phyloP scores from a whole-genome alignment of 2,113 vertebrate species.

The Pseudorectes ferrugineus region DNA sequence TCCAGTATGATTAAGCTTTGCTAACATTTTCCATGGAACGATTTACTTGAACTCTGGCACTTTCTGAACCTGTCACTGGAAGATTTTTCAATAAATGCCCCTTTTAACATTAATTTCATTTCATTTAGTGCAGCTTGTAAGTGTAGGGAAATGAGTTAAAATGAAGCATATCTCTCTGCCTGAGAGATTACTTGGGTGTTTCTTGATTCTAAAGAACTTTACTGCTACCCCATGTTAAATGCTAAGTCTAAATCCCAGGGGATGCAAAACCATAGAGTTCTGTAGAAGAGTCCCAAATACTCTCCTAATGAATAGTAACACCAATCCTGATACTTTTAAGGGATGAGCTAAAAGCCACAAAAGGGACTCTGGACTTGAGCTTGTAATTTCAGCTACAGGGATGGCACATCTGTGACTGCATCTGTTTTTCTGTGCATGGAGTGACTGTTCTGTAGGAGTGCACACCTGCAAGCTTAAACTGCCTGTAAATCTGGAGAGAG shows the following conservation, averaged over 20 bases:
- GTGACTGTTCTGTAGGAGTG: neutral
- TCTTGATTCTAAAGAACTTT: neutral
- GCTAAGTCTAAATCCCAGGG: neutral
- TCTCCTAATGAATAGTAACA: neutral
- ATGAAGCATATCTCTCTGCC: neutral
- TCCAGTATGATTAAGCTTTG: conserved; percentile 67
- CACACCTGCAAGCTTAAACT: neutral
- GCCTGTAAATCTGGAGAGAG: neutral
- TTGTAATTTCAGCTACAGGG: neutral
- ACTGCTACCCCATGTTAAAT: neutral
- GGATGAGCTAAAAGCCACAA: neutral
- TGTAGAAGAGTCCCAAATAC: neutral
- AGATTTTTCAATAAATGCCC: conserved; percentile 26
- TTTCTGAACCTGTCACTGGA: conserved; percentile 45
- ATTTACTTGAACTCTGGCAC: conserved; percentile 66
- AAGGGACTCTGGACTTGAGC: neutral
- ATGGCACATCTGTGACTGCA: neutral
- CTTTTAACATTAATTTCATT: conserved; percentile 36
- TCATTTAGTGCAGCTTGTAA: conserved; percentile 17
- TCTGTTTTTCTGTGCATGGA: neutral
- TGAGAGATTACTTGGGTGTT: neutral
- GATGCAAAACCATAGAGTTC: neutral
- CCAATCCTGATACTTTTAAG: neutral
- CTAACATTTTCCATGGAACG: conserved; percentile 59
- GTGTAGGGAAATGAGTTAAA: conserved; percentile 16